Evolutionary conservation across 2,797 vertebrate species (phyloP), one percentile per base, ranked within the genome.

Genomic region (Myotis planiceps): DNA sequence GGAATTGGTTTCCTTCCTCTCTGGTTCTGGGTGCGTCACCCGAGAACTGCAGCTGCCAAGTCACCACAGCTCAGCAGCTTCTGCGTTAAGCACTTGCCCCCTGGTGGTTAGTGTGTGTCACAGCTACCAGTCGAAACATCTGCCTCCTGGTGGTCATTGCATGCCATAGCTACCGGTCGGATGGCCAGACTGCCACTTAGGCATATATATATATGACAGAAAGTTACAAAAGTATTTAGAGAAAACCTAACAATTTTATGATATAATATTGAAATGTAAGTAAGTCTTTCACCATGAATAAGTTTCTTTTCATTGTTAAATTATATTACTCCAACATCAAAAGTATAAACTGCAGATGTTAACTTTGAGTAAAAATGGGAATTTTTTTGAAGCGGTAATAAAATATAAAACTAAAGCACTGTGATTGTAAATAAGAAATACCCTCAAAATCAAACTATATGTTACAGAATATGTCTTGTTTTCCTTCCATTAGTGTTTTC

Each of bases 311-410:
- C 29, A 45, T 19, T 42, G 6, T 34, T 88, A 69, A 95, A 55
- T 91, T 88, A 75, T 88, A 18, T n/a, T 19, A 42, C 2, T 55
- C 15, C 13, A 63, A 45, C 9, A 89, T 60, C 45, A 89, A 65
- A 75, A 81, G 9, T 81, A 15, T 55, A 85, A 96, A 92, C 47
- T 83, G 3, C 37, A 90, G 76, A 29, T 51, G 7, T 29, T 45
- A 83, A 39, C 14, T 65, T 63, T 63, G 37, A 94, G 10, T 49
- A 94, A 92, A 88, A 84, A 92, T 81, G 32, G 10, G 27, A 85
- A 58, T 45, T 93, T 53, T 47, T 13, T 91, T 66, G 39, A 79
- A 78, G 34, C 58, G 47, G 3, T 83, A 68, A 45, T 69, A 80
- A 80, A 93, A 91, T 18, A 84, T 27, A 34, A 88, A 19, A 79